These are phyloP conservation scores for Aporrectodea caliginosa DNA, from an alignment of 1,140 invertebrate genomes.

Conservation along the genomic window DNA sequence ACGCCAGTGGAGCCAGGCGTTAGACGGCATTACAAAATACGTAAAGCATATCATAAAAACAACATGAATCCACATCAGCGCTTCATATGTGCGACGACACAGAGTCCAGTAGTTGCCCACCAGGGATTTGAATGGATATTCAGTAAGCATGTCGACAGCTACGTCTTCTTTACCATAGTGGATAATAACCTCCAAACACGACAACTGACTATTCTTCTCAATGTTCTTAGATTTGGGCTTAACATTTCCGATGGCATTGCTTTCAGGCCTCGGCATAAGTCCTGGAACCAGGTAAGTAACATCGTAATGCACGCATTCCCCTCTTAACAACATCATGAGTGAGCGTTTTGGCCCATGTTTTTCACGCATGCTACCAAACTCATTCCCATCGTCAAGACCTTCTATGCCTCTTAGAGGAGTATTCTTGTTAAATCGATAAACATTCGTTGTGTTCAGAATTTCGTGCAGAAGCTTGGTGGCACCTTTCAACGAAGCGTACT, in stretches of 20 bases:
- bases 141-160: constrained; percentile 20
- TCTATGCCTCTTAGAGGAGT: background rate
- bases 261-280: background rate
- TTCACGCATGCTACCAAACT: background rate
- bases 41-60: constrained; percentile 30
- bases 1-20: background rate
- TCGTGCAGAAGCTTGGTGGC: constrained; percentile 18
- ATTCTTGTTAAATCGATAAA: constrained; percentile 18
- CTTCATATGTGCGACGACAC: constrained; percentile 26
- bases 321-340: background rate
- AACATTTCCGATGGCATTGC: background rate
- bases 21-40: background rate
- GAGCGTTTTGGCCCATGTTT: background rate
- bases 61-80: constrained; percentile 31
- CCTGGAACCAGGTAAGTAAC: constrained; percentile 10
- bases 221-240: background rate
- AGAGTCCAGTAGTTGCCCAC: constrained; percentile 30
- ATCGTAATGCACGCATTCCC: background rate
- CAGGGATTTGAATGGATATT: constrained; percentile 26
- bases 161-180: constrained; percentile 19
- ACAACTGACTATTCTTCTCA: background rate
- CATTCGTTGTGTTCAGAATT: constrained; percentile 22
- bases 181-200: constrained; percentile 31
- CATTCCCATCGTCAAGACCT: background rate
- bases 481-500: constrained; percentile 21